Evolutionary conservation across 64 coral and sea anemone species (phyloP), one percentile per base, ranked within the genome.

Genomic region (Astreopora myriophthalma): DNA sequence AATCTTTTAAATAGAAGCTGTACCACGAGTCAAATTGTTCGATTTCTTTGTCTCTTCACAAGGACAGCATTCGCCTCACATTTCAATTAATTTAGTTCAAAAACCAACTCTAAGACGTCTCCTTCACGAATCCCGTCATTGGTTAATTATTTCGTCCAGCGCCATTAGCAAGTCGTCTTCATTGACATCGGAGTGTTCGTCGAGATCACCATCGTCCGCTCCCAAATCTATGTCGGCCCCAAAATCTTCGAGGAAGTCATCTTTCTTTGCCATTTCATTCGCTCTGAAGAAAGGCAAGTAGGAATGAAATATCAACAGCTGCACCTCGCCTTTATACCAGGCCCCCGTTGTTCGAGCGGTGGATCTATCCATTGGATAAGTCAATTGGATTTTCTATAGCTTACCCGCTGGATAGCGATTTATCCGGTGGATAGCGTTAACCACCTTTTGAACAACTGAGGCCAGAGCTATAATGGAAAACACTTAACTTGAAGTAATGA

Each of bases 131-230:
- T 0, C 11, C 1, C 2, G 23, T 30, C 46, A 77, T 26, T 77
- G 74, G 20, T 77, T 86, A 17, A 92, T 92, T 80, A 92, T 92
- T 51, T 92, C 90, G 20, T 92, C 90, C 2, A 92, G 68, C 39
- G 86, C 80, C 69, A 92, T 82, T 0, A 92, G 52, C 29, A 92
- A 48, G 33, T 92, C 90, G 60, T 92, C 90, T 34, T 92, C 90
- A 55, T 92, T 92, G 6, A 85, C 8, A 25, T 58, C 77, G 3
- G 48, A 65, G 14, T 72, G 26, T 5, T 25, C 61, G 12, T 76
- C 80, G 8, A 64, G 19, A 19, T 66, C 79, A 26, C 16, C 17
- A 63, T 75, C 72, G 12, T 85, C 80, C 3, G 86, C 80, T 48
- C 73, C 90, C 20, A 86, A 79, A 34, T 92, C 80, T 48, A 92